phyloP scores from a whole-genome alignment of 2,113 vertebrate genomes.

The Nanorana parkeri region DNA sequence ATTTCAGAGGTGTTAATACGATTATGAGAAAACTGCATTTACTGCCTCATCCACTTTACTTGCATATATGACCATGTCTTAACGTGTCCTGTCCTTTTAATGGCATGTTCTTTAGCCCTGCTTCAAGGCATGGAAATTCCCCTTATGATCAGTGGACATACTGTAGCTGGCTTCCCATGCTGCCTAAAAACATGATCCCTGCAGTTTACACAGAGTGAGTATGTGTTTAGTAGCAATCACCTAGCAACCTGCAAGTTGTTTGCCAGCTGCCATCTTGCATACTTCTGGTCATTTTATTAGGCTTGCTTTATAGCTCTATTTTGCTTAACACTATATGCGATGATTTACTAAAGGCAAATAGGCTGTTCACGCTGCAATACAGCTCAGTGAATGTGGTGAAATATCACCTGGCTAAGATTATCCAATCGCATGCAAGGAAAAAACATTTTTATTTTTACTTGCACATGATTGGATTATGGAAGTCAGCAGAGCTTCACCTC shows the following conservation, averaged over 20 bases:
- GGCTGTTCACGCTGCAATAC: too few species aligned
- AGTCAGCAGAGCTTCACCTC: too few species aligned
- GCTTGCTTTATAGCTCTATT: constrained; percentile 9
- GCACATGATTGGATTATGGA: too few species aligned
- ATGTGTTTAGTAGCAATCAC: constrained; percentile 40
- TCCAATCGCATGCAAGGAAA: too few species aligned
- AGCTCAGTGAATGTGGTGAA: too few species aligned
- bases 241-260: constrained; percentile 30
- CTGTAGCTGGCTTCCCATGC: background rate
- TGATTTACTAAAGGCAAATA: too few species aligned
- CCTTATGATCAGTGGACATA: constrained; percentile 1
- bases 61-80: background rate
- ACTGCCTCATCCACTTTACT: background rate
- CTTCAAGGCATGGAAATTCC: background rate
- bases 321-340: constrained; percentile 1
- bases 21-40: background rate
- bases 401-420: too few species aligned
- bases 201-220: constrained; percentile 32
- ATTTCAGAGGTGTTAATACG: too few species aligned
- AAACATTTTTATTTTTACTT: too few species aligned
- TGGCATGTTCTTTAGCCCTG: background rate
- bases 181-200: constrained; percentile 30
- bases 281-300: constrained; percentile 17
- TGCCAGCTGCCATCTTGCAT: constrained; percentile 42
- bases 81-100: background rate